Base-by-base conservation (phyloP, 2,888 invertebrate genomes). In the Pseudococcus jackbeardsleyi region DNA sequence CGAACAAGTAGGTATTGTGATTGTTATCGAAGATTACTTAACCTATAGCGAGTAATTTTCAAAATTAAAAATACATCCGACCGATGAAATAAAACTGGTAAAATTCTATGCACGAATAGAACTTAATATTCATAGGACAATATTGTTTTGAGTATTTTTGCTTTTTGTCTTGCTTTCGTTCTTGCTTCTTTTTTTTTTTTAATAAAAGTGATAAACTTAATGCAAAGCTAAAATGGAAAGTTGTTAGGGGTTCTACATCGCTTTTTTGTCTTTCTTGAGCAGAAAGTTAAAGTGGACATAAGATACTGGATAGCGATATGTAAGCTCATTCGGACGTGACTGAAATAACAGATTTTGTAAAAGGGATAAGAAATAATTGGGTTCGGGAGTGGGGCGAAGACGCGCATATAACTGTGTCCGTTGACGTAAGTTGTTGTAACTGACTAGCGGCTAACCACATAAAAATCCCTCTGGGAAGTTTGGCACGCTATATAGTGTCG, bases 381-480 rank as follows among this genome's bases (percentile, higher is more conserved):
- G 79, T 46, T 82, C 46, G 15, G 79, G 79, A 82, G 79, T 82
- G 79, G 46, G 79, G 39, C 22, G 46, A 82, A 82, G 42, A 82
- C 42, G 79, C 79, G 79, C 79, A 22, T 82, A 82, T 82, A 82
- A 82, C 46, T 6, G 79, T 82, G 79, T 82, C 46, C 79, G 79
- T 82, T 82, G 79, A 82, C 79, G 79, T 82, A 82, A 82, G 79
- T 82, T 82, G 79, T 82, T 82, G 79, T 82, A 82, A 82, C 79
- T 19, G 79, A 82, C 79, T 82, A 82, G 79, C 79, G 79, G 79
- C 79, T 46, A 82, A 82, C 79, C 79, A 33, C 79, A 82, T 82
- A 82, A 82, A 82, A 82, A 82, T 82, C 79, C 79, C 79, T 82
- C 19, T 82, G 79, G 79, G 79, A 82, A 82, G 79, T 82, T 82